A percentile compares a stretch with the other conserved stretches of the same genome.
Conservation (phyloP, 2,888 invertebrate species). For the Sceliomorpha sp. region DNA sequence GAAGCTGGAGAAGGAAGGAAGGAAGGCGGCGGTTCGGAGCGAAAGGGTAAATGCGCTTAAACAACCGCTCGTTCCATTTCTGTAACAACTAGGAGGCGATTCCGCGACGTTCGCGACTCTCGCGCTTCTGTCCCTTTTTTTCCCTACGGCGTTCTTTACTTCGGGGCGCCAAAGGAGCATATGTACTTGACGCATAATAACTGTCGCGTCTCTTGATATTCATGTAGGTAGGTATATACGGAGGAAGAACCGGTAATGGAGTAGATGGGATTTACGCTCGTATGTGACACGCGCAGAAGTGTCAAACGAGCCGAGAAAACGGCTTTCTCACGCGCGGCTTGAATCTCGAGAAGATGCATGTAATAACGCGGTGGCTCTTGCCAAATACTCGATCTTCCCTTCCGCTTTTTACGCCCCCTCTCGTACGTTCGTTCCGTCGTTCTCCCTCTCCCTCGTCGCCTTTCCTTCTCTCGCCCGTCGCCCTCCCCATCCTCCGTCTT, state of each 20-base stretch:
- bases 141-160: constrained; percentile 3
- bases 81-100: too few relatives aligned
- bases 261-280: constrained; percentile 30
- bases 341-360: constrained; percentile 33
- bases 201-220: constrained; percentile 10
- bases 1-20: too few relatives aligned
- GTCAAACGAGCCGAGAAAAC: constrained; percentile 42
- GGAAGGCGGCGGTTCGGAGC: too few relatives aligned
- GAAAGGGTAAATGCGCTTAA: too few relatives aligned
- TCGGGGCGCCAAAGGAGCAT: constrained; percentile 11
- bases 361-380: constrained; percentile 31
- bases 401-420: constrained; percentile 20
- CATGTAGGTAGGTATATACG: constrained; percentile 18
- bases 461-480: background rate
- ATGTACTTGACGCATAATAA: constrained; percentile 22
- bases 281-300: constrained; percentile 29
- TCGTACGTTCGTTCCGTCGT: too few relatives aligned
- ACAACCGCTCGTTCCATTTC: too few relatives aligned
- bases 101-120: too few relatives aligned
- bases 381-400: constrained; percentile 24
- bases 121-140: background rate
- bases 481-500: background rate
- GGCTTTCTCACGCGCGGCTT: constrained; percentile 31
- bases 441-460: constrained; percentile 2
- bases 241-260: constrained; percentile 36